These are phyloP conservation scores for Molorchus minor DNA, from an alignment of 2,888 invertebrate genomes.

Conservation along the genomic window DNA sequence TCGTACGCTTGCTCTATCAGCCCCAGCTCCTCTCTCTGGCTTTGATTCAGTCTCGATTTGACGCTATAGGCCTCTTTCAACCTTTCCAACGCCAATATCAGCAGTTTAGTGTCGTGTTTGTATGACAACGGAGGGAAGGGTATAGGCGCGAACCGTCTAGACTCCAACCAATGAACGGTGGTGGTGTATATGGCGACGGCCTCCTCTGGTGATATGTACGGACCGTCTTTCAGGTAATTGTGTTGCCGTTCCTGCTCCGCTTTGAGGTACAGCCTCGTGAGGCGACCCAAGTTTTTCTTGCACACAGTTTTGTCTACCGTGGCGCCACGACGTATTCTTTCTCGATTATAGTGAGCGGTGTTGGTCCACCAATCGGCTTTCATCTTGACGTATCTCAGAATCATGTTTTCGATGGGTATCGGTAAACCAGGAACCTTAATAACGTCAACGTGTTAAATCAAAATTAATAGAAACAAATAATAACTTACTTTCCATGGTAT, in stretches of 20 bases:
- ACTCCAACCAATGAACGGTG: slow-evolving; percentile 99
- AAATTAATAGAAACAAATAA: slow-evolving; percentile 5
- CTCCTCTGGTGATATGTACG: slow-evolving; percentile 99
- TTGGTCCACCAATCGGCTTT: slow-evolving; percentile 99
- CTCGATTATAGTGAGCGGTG: slow-evolving; percentile 99
- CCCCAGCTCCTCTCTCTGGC: slow-evolving; percentile 97
- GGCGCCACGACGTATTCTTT: slow-evolving; percentile 98
- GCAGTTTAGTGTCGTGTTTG: slow-evolving; percentile 98
- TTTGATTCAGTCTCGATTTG: slow-evolving; percentile 96
- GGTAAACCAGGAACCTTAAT: slow-evolving; percentile 96
- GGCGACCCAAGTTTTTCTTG: slow-evolving; percentile 98
- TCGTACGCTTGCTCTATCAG: slow-evolving; percentile 99
- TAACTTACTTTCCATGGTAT: slow-evolving; percentile 99
- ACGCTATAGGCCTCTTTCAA: slow-evolving; percentile 98
- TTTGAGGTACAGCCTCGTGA: slow-evolving; percentile 95
- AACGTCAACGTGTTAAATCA: slow-evolving; percentile 14
- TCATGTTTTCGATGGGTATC: slow-evolving; percentile 99
- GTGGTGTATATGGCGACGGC: slow-evolving; percentile 99
- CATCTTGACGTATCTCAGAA: slow-evolving; percentile 98
- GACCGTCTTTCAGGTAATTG: slow-evolving; percentile 99
- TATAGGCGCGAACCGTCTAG: slow-evolving; percentile 97
- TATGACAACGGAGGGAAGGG: slow-evolving; percentile 99
- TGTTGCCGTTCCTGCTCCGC: slow-evolving; percentile 99
- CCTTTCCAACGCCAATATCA: slow-evolving; percentile 95
- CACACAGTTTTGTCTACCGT: slow-evolving; percentile 99